These are phyloP conservation scores for Tenthredo amoena DNA, from an alignment of 2,888 invertebrate genomes.

Conservation along the genomic window DNA sequence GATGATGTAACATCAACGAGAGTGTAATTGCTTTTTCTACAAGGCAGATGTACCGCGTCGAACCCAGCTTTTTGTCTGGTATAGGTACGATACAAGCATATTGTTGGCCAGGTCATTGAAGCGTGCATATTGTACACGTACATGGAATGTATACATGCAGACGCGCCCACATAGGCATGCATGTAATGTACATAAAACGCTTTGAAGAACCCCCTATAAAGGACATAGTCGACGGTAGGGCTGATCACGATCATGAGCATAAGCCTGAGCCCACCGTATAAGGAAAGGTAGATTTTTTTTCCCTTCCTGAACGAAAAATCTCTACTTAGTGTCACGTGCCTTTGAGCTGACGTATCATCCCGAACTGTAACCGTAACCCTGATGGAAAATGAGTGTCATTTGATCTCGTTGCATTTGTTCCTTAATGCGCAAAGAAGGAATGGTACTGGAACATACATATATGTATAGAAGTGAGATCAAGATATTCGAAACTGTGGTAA, in stretches of 20 bases:
- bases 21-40: background rate
- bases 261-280: no score
- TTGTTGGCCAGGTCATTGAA: background rate
- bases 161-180: background rate
- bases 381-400: background rate
- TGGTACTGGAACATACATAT: no score
- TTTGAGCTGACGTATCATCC: background rate
- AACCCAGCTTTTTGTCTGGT: background rate
- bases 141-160: background rate
- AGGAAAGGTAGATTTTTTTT: background rate
- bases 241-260: background rate
- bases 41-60: background rate
- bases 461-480: background rate
- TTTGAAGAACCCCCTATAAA: constrained; percentile 25
- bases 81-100: background rate
- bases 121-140: background rate
- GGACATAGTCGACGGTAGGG: background rate
- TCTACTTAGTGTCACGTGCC: background rate
- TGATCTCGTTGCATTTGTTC: background rate
- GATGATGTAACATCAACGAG: background rate
- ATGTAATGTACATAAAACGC: background rate
- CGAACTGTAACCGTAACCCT: background rate
- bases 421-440: background rate
- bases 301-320: background rate
- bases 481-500: background rate